These are phyloP conservation scores for Ancistrus triradiatus DNA, from an alignment of 2,113 vertebrate genomes.

Conservation along the genomic window DNA sequence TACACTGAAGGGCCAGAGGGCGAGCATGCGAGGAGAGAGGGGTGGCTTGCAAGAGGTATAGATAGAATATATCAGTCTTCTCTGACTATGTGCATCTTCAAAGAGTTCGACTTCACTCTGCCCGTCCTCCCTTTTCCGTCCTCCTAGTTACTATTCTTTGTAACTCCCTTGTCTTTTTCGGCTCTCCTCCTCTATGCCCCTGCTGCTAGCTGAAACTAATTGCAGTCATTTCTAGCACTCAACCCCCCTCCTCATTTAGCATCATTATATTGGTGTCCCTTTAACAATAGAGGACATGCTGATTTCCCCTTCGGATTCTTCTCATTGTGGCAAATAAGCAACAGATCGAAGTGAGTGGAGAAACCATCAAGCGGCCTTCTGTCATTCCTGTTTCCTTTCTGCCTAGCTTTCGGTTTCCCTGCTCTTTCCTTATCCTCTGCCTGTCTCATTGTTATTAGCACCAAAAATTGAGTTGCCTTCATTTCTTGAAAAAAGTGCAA, in stretches of 20 bases:
- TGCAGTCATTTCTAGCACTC: constrained; percentile 29
- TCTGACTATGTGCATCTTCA: constrained; percentile 23
- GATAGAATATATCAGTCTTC: constrained; percentile 30
- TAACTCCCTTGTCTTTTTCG: neutral
- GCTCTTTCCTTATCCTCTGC: neutral
- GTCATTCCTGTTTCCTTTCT: constrained; percentile 3
- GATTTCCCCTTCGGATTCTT: constrained; percentile 42
- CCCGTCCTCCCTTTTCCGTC: neutral
- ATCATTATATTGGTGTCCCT: constrained; percentile 43
- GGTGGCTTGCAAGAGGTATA: constrained; percentile 13
- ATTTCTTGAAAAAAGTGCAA: neutral
- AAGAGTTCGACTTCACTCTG: constrained; percentile 21
- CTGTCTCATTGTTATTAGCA: constrained; percentile 11
- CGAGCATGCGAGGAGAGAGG: constrained; percentile 29
- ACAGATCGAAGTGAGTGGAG: constrained; percentile 35
- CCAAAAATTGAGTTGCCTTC: constrained; percentile 31
- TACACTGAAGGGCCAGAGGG: constrained; percentile 49
- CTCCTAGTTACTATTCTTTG: neutral
- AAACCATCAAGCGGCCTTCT: constrained; percentile 4
- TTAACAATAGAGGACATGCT: constrained; percentile 37
- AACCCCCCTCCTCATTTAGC: constrained; percentile 31
- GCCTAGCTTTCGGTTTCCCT: neutral
- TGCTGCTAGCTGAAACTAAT: constrained; percentile 24
- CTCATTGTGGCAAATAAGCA: constrained; percentile 45
- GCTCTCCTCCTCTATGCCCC: constrained; percentile 1